A percentile compares a stretch with the other conserved stretches of the same genome.
These are phyloP conservation scores for Macquaria australasica DNA, from an alignment of 2,113 vertebrate genomes.

Conservation along the genomic window DNA sequence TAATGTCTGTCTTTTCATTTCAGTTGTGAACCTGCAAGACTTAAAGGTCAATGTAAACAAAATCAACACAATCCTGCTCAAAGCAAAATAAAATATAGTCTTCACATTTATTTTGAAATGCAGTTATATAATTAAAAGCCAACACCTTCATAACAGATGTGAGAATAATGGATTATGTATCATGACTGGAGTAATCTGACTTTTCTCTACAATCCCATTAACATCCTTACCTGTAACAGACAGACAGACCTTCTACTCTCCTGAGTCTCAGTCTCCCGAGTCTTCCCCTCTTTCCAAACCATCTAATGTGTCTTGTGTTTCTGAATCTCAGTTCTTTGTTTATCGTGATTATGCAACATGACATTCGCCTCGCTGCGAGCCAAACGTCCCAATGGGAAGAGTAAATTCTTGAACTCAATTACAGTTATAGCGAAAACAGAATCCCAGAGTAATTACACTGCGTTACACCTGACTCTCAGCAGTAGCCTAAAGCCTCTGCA, in stretches of 20 bases:
- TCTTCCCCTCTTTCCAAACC: not conserved
- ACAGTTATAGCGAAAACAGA: constrained; percentile 26
- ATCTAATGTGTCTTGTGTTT: constrained; percentile 20
- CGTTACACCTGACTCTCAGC: constrained; percentile 57
- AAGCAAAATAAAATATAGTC: not conserved
- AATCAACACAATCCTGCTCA: not conserved
- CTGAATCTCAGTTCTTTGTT: constrained; percentile 37
- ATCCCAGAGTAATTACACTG: constrained; percentile 41
- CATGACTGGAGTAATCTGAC: not conserved
- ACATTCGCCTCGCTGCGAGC: constrained; percentile 28
- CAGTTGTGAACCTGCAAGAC: no score
- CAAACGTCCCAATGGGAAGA: constrained; percentile 2
- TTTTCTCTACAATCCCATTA: constrained; percentile 8
- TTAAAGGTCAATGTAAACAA: not conserved
- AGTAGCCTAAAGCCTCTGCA: constrained; percentile 20
- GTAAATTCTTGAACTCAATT: constrained; percentile 61
- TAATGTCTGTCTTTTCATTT: no score
- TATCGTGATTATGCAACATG: constrained; percentile 24
- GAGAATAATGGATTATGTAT: not conserved
- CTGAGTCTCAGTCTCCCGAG: constrained; percentile 2
- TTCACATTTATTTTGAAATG: not conserved
- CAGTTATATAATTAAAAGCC: not conserved
- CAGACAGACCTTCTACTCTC: not conserved
- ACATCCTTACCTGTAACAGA: not conserved
- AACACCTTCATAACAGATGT: not conserved